Evolutionary conservation across 2,888 invertebrate genomes (phyloP), one percentile per base, ranked within the genome.

Genomic region (Eulithis testata): DNA sequence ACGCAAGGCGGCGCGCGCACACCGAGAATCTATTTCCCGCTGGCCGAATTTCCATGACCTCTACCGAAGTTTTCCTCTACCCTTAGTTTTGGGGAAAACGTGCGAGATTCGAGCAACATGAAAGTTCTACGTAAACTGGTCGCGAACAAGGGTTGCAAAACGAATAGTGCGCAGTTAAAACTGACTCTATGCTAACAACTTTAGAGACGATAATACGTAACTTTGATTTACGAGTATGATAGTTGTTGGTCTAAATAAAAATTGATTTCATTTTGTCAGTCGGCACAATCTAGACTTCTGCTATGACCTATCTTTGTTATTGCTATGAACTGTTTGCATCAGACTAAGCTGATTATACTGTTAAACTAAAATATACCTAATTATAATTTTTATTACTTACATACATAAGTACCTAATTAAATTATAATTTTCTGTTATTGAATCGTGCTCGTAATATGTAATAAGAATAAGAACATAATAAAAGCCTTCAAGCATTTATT

Each of bases 1-100:
- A 87, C 89, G 87, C 89, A 91, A 91, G 77, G 67, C 75, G 78
- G 90, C 90, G 91, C 90, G 91, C 91, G 91, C 91, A 90, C 69
- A 66, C 65, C 77, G 79, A 75, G 77, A 81, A 82, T 85, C 85
- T 83, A 86, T 74, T 74, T 83, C 79, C 66, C 45, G 11, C 58
- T 60, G 65, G 65, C 85, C 83, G 79, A 63, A 49, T 49, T 66
- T 53, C 43, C 52, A 54, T 65, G 83, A 80, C 73, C 83, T 69
- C 69, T 66, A 65, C n/a, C 53, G 55, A 53, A 6, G 44, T n/a
- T 52, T 63, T 8, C 12, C 52, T 69, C 63, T 50, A 47, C 37
- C 62, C 45, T 37, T 27, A 4, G 45, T n/a, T 11, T 12, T 11
- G 49, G 5, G 53, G 40, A 37, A 53, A 58, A 57, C 45, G 50